Conservation (phyloP, 2,797 vertebrate genomes). For the Syndactyla subalaris region DNA sequence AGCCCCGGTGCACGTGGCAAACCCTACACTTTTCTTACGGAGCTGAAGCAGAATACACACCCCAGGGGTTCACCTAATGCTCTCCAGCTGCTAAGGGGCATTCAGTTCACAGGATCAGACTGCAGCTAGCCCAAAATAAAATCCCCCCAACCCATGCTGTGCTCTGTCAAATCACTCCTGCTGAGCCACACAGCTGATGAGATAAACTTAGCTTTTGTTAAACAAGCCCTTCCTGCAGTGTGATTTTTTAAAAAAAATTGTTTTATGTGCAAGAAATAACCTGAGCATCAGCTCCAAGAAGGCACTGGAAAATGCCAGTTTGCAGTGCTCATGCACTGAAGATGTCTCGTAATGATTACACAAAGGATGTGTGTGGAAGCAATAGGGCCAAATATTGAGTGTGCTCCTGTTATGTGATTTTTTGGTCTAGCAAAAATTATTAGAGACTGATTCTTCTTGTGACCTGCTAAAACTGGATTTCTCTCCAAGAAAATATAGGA, state of each 20-base stretch:
- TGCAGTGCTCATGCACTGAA: background rate
- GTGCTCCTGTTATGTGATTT: background rate
- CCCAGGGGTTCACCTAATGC: background rate
- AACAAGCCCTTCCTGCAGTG: slow-evolving; percentile 4
- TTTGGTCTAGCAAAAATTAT: background rate
- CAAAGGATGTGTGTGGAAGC: background rate
- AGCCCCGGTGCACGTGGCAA: background rate
- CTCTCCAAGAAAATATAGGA: background rate
- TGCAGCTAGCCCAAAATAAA: slow-evolving; percentile 3
- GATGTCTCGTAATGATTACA: background rate
- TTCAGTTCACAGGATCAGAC: background rate
- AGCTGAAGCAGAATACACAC: background rate
- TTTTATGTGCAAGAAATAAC: slow-evolving; percentile 45
- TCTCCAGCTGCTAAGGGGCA: background rate
- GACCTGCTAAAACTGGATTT: background rate
- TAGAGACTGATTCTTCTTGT: background rate
- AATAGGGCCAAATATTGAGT: background rate
- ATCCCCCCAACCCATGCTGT: background rate
- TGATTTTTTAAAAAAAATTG: background rate
- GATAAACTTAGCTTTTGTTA: slow-evolving; percentile 60
- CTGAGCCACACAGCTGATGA: slow-evolving; percentile 32
- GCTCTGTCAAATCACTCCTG: slow-evolving; percentile 21
- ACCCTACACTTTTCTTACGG: background rate
- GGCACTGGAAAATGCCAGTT: background rate
- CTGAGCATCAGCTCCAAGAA: slow-evolving; percentile 15